Conservation (phyloP, 2,113 vertebrate species). For the Steatornis caripensis region DNA sequence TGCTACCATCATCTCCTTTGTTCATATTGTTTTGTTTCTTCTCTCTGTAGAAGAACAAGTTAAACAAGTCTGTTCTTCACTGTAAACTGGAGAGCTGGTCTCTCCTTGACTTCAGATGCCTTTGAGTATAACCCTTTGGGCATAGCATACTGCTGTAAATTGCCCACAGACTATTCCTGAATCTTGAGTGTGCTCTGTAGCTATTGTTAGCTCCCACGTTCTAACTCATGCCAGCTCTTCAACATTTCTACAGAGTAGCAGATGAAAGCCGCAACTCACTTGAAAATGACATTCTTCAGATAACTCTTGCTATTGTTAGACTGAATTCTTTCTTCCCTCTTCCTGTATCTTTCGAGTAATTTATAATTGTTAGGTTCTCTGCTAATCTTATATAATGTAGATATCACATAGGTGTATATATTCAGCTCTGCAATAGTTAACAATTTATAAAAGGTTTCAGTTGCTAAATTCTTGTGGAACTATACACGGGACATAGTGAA, state of each 20-base stretch:
- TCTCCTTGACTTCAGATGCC: not conserved
- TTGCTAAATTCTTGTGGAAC: not conserved
- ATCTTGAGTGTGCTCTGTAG: not conserved
- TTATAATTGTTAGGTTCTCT: not conserved
- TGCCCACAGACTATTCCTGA: not conserved
- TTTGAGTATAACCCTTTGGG: not conserved
- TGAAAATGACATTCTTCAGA: not conserved
- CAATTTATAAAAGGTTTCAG: not conserved
- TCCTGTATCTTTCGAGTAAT: not conserved
- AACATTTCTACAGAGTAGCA: not conserved
- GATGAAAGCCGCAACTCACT: not conserved
- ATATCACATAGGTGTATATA: not conserved
- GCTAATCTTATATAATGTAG: not conserved
- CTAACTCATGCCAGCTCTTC: not conserved
- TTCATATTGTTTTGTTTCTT: not conserved
- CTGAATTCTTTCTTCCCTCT: not conserved
- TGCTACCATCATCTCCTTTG: not conserved
- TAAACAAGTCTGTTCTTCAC: not conserved
- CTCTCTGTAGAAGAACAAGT: not conserved
- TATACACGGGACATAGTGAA: not conserved
- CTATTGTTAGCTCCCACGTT: not conserved
- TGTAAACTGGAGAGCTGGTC: not conserved
- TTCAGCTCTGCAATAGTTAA: not conserved
- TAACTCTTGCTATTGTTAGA: not conserved
- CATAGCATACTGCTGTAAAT: accelerated